Conservation (phyloP, 1,140 invertebrate genomes). For the Drosophila nasuta region DNA sequence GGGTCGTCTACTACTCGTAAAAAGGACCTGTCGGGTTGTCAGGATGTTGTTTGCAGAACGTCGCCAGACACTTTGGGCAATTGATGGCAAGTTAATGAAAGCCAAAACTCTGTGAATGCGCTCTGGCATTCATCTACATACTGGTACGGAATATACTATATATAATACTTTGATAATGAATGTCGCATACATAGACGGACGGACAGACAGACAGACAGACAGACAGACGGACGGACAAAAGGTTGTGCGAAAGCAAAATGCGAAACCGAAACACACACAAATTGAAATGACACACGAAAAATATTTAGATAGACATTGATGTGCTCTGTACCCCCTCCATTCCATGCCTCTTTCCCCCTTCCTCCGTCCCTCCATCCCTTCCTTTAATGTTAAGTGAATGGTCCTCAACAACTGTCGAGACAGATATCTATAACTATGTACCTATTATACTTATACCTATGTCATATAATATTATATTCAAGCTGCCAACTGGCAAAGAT, state of each 20-base stretch:
- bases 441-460: conserved; percentile 24
- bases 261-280: conserved; percentile 30
- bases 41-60: conserved; percentile 34
- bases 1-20: conserved; percentile 52
- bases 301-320: conserved; percentile 47
- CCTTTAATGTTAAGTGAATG: neutral
- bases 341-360: neutral
- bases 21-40: conserved; percentile 36
- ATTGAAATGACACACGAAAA: conserved; percentile 48
- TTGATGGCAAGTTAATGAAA: conserved; percentile 68
- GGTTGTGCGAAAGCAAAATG: conserved; percentile 47
- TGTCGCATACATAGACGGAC: conserved; percentile 13
- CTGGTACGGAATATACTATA: no score
- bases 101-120: conserved; percentile 30
- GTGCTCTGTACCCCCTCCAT: neutral
- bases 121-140: conserved; percentile 35
- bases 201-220: conserved; percentile 5
- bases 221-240: conserved; percentile 43
- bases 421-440: conserved; percentile 43
- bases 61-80: conserved; percentile 22
- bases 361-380: neutral
- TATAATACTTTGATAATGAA: conserved; percentile 45
- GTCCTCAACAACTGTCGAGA: conserved; percentile 65
- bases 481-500: conserved; percentile 27
- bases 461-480: conserved; percentile 29